Evolutionary conservation across 2,797 vertebrate species (phyloP).

Genomic region (Melanotaenia parkinsoni): DNA sequence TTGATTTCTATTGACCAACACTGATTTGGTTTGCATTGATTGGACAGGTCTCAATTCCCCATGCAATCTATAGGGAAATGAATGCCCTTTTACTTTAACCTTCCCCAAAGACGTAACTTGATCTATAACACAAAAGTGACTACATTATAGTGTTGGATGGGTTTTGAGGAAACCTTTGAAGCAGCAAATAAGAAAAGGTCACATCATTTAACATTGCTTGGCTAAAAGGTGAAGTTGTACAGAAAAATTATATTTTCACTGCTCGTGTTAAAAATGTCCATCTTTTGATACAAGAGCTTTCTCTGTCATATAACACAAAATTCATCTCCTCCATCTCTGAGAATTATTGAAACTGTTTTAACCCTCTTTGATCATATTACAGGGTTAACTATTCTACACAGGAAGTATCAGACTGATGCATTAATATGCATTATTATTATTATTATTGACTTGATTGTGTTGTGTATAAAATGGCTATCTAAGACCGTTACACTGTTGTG

Average conservation of each 20-base stretch:
- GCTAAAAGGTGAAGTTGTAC: constrained; percentile 29
- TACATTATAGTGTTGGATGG: constrained; percentile 47
- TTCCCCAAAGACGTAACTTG: constrained; percentile 66
- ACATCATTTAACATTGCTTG: constrained; percentile 33
- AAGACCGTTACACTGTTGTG: constrained; percentile 53
- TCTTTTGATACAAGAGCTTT: neutral
- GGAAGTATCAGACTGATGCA: constrained; percentile 58
- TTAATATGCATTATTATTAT: constrained; percentile 1
- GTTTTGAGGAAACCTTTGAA: constrained; percentile 32
- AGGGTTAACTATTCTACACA: constrained; percentile 59
- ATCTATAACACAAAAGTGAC: constrained; percentile 59
- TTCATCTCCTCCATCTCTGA: constrained; percentile 3
- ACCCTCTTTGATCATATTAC: constrained; percentile 55
- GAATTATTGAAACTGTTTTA: constrained; percentile 24
- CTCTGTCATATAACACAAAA: neutral
- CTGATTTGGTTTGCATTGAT: constrained; percentile 81
- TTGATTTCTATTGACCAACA: constrained; percentile 74
- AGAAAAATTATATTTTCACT: neutral
- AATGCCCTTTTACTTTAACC: constrained; percentile 74
- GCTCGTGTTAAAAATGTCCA: constrained; percentile 2
- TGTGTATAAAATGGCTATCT: constrained; percentile 51
- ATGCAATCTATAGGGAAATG: constrained; percentile 72
- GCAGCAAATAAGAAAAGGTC: constrained; percentile 35
- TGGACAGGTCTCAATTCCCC: constrained; percentile 64
- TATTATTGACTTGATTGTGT: constrained; percentile 63